Percentiles rank a stretch among this genome's conserved stretches.
These are phyloP conservation scores for Copidosoma aretas DNA, from an alignment of 2,888 invertebrate species.

Conservation along the genomic window DNA sequence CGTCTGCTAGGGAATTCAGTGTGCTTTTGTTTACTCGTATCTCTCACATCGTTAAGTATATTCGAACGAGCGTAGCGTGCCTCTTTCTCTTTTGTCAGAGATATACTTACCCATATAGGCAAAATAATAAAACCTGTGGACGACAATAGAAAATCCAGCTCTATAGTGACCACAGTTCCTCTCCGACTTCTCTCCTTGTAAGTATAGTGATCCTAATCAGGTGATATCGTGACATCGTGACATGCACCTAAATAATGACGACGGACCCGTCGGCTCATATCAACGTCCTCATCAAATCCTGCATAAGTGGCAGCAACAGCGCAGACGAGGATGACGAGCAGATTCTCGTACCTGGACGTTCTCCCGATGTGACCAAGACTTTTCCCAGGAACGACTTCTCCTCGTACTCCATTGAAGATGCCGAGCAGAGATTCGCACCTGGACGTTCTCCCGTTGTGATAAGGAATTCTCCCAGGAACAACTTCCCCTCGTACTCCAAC, in stretches of 20 bases:
- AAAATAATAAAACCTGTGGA: too few relatives aligned
- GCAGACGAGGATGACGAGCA: slow-evolving; percentile 34
- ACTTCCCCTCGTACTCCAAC: slow-evolving; percentile 57
- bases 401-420: slow-evolving; percentile 52
- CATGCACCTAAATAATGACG: slow-evolving; percentile 33
- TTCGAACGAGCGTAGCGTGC: too few relatives aligned
- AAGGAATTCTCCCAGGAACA: slow-evolving; percentile 51
- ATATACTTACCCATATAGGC: too few relatives aligned
- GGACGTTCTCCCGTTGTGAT: not conserved
- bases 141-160: too few relatives aligned
- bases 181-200: too few relatives aligned
- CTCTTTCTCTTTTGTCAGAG: too few relatives aligned
- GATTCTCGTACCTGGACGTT: not conserved
- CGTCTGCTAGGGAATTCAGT: too few relatives aligned
- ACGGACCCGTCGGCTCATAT: slow-evolving; percentile 41
- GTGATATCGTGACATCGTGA: too few relatives aligned
- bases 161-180: too few relatives aligned
- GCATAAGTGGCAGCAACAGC: slow-evolving; percentile 9
- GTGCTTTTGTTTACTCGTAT: too few relatives aligned
- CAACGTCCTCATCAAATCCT: slow-evolving; percentile 44
- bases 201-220: too few relatives aligned
- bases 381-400: slow-evolving; percentile 56
- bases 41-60: too few relatives aligned
- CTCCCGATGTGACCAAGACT: not conserved
- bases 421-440: slow-evolving; percentile 23